Evolutionary conservation across 1,140 invertebrate genomes (phyloP).

Genomic region (Liolophura sinensis): DNA sequence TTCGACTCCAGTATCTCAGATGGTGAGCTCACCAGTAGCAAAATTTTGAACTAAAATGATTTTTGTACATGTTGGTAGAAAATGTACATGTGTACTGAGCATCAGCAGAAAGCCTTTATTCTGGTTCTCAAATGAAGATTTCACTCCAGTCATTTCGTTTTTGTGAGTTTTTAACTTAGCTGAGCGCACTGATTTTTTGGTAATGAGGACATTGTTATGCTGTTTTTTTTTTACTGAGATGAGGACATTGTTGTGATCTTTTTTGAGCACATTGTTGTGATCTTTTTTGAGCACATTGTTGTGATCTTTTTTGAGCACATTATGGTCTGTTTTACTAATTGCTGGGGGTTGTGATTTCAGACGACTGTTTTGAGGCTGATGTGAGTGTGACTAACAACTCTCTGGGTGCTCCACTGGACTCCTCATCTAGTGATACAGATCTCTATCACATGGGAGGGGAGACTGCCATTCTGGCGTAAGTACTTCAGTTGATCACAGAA

Average conservation of each 20-base stretch:
- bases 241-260: too few relatives aligned
- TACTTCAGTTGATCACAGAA: not conserved
- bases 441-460: conserved; percentile 11
- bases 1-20: conserved; percentile 44
- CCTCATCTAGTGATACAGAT: conserved; percentile 36
- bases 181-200: not conserved
- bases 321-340: not conserved
- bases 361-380: conserved; percentile 43
- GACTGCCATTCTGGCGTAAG: conserved; percentile 8
- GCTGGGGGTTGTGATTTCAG: conserved; percentile 21
- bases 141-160: not conserved
- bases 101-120: not conserved
- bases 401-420: conserved; percentile 41
- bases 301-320: conserved; percentile 1
- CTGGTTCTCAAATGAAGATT: too few relatives aligned
- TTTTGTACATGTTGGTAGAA: not conserved
- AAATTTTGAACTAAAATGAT: not conserved
- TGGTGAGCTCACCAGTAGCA: conserved; percentile 29
- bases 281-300: too few relatives aligned
- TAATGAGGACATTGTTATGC: too few relatives aligned
- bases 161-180: not conserved
- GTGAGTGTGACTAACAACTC: conserved; percentile 47
- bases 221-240: too few relatives aligned
- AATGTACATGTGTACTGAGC: not conserved
- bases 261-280: too few relatives aligned